A percentile compares a stretch with the other conserved stretches of the same genome.
Conservation (phyloP, 92 coral and sea anemone species). For the Zoanthus solanderi region DNA sequence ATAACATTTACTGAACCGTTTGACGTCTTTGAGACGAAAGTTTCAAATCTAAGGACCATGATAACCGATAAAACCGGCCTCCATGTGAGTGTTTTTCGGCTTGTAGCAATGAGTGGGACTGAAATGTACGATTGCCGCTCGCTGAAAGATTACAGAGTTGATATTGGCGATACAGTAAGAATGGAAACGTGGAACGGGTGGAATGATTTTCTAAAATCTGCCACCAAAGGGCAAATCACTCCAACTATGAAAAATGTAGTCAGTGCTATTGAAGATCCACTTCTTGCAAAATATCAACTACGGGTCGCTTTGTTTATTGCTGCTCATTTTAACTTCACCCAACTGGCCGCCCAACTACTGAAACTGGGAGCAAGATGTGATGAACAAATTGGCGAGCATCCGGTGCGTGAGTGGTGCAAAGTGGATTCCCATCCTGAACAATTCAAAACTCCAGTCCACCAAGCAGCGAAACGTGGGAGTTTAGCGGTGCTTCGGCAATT, state of each 20-base stretch:
- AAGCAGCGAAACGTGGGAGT: slow-evolving; percentile 93
- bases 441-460: slow-evolving; percentile 86
- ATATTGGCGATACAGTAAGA: slow-evolving; percentile 80
- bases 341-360: slow-evolving; percentile 87
- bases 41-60: slow-evolving; percentile 76
- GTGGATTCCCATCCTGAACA: slow-evolving; percentile 82
- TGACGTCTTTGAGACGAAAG: slow-evolving; percentile 86
- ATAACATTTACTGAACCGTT: slow-evolving; percentile 74
- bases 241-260: slow-evolving; percentile 83
- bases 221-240: slow-evolving; percentile 88
- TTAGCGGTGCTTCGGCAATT: slow-evolving; percentile 82
- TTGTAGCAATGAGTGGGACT: slow-evolving; percentile 70
- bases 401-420: slow-evolving; percentile 96
- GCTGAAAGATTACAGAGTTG: slow-evolving; percentile 81
- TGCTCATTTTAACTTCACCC: slow-evolving; percentile 93
- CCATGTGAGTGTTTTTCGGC: slow-evolving; percentile 95
- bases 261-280: slow-evolving; percentile 81
- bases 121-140: slow-evolving; percentile 93
- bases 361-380: slow-evolving; percentile 94
- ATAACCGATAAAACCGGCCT: slow-evolving; percentile 86
- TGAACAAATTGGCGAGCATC: slow-evolving; percentile 94
- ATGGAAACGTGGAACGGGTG: slow-evolving; percentile 97
- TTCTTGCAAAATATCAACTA: slow-evolving; percentile 84
- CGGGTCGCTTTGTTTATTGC: slow-evolving; percentile 88
- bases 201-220: slow-evolving; percentile 81